Evolutionary conservation across 2,113 vertebrate species (phyloP), one percentile per base, ranked within the genome.

Genomic region (Rhea americana): DNA sequence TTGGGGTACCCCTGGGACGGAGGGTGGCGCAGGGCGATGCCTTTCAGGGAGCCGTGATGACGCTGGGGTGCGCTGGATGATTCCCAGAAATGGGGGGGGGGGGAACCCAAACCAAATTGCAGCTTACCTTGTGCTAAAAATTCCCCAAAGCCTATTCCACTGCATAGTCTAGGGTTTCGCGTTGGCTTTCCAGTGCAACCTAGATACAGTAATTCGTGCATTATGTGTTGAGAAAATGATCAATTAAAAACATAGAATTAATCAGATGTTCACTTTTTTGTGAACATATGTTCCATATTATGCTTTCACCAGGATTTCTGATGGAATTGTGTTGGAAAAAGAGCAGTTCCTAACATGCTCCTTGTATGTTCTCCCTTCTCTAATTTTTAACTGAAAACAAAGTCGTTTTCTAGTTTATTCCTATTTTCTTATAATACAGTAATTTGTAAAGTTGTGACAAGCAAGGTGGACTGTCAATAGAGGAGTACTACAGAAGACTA

Each of bases 191-290:
- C 79, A 82, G 32, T 62, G 83, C 62, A 91, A 85, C 90, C 77
- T 70, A 81, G 70, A 58, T 83, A 76, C 61, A 76, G 71, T 83
- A 90, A 94, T 93, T 86, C 88, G 53, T 93, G 66, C 76, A 45
- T 91, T 95, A 63, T 58, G n/a, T 83, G 88, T 89, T 80, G 90
- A 95, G 82, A 90, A 84, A 91, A 41, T 58, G 92, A 80, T 94
- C 63, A 90, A 10, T 95, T 97, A 94, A 82, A 93, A 92, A 78
- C 68, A 89, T 26, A 90, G 85, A 63, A 96, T 94, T 93, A 93
- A 96, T 94, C 72, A 90, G 82, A 82, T 93, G 92, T 97, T 94
- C 92, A 65, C 82, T 97, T 96, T 89, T 97, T 96, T 96, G 83
- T 70, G 89, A 96, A 91, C 76, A 83, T 95, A 82, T 90, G 85